These are phyloP conservation scores for Drosophila bocqueti DNA, from an alignment of 1,140 invertebrate genomes.

Conservation along the genomic window DNA sequence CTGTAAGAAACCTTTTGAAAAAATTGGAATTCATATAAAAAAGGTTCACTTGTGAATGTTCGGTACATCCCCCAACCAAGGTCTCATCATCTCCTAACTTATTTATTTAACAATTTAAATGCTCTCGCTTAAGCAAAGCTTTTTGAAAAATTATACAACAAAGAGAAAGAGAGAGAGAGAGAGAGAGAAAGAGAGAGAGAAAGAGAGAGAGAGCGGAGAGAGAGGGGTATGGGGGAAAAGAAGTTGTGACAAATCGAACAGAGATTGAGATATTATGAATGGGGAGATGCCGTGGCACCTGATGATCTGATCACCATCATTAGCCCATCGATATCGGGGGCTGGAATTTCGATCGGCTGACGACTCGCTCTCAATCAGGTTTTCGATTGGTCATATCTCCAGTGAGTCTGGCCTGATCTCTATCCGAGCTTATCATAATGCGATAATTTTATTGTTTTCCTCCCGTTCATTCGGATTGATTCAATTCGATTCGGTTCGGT, in stretches of 20 bases:
- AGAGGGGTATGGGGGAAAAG: background rate
- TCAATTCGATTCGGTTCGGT: background rate
- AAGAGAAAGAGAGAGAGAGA: background rate
- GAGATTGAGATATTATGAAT: conserved; percentile 54
- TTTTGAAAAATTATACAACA: conserved; percentile 19
- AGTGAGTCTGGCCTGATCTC: conserved; percentile 34
- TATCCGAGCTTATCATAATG: conserved; percentile 43
- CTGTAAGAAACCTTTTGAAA: background rate
- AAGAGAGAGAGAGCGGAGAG: background rate
- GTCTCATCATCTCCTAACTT: conserved; percentile 6
- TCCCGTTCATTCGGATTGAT: background rate
- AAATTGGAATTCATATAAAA: background rate
- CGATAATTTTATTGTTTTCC: conserved; percentile 44
- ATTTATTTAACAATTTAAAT: conserved; percentile 47
- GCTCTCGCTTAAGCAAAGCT: conserved; percentile 23
- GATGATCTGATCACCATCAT: conserved; percentile 21
- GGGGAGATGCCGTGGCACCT: conserved; percentile 22
- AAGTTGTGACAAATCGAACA: conserved; percentile 38
- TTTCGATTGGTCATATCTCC: conserved; percentile 34
- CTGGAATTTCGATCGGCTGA: conserved; percentile 16
- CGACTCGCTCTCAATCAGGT: conserved; percentile 24
- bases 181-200: background rate
- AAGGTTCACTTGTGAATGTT: background rate
- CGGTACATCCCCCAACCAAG: conserved; percentile 14
- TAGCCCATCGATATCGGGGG: conserved; percentile 6